phyloP scores from a whole-genome alignment of 2,113 vertebrate genomes.

The Platichthys flesus region DNA sequence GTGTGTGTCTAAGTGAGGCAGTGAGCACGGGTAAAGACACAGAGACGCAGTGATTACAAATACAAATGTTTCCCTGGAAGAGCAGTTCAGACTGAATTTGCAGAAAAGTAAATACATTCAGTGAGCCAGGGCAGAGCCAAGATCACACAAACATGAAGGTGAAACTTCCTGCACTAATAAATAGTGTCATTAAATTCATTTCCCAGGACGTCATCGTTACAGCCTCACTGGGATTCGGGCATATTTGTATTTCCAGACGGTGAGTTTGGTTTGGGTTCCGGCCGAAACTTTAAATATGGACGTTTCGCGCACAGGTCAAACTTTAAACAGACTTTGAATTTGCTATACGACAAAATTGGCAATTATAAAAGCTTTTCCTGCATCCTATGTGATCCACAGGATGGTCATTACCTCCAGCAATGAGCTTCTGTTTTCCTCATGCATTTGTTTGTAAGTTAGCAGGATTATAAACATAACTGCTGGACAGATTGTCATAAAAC shows the following conservation, averaged over 20 bases:
- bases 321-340: no score
- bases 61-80: background rate
- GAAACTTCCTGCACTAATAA: background rate
- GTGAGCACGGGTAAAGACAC: background rate
- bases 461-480: no score
- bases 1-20: background rate
- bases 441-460: no score
- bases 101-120: background rate
- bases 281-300: background rate
- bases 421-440: no score
- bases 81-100: background rate
- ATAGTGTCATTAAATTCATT: slow-evolving; percentile 1
- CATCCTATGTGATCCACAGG: no score
- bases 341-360: no score
- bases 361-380: no score
- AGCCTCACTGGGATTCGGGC: background rate
- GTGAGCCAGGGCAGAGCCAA: background rate
- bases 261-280: background rate
- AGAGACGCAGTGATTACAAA: background rate
- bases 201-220: background rate
- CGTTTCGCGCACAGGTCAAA: background rate
- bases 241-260: background rate
- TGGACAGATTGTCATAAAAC: no score
- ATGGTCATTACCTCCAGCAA: no score
- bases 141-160: background rate